Evolutionary conservation across 2,797 vertebrate species (phyloP).

Genomic region (Microchirus variegatus): DNA sequence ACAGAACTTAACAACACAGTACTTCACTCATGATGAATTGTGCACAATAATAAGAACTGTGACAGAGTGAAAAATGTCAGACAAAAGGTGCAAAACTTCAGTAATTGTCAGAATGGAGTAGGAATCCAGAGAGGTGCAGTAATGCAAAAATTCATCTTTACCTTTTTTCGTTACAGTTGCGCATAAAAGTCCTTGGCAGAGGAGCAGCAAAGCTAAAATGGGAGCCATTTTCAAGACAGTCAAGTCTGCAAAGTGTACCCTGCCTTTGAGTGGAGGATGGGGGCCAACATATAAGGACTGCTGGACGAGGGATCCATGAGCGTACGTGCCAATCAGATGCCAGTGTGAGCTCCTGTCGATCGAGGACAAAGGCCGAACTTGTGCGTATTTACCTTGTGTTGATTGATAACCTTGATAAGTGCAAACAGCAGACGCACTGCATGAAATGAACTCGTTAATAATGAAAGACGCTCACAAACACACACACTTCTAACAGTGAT

Average conservation of each 20-base stretch:
- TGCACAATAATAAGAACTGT: not conserved
- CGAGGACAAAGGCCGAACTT: slow-evolving; percentile 62
- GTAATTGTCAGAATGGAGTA: too few species aligned
- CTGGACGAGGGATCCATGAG: slow-evolving; percentile 1
- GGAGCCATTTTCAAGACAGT: slow-evolving; percentile 57
- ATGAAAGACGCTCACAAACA: not conserved
- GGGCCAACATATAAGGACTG: slow-evolving; percentile 6
- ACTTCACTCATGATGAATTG: not conserved
- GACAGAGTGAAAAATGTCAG: too few species aligned
- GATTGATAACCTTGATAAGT: slow-evolving; percentile 48
- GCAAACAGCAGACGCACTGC: slow-evolving; percentile 4
- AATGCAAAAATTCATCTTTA: slow-evolving; percentile 33
- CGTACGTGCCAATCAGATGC: slow-evolving; percentile 52
- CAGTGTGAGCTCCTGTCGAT: slow-evolving; percentile 40
- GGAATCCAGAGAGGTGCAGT: too few species aligned
- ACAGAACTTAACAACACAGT: not conserved
- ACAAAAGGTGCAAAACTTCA: too few species aligned
- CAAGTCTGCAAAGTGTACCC: slow-evolving; percentile 19
- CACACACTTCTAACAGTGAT: not conserved
- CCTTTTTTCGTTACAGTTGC: slow-evolving; percentile 62
- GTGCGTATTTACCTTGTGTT: slow-evolving; percentile 61
- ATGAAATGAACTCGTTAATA: slow-evolving; percentile 11
- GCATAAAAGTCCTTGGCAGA: slow-evolving; percentile 53
- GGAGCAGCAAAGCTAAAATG: slow-evolving; percentile 57
- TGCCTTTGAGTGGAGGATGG: not conserved